phyloP scores from a whole-genome alignment of 2,797 vertebrate genomes.

The Centroberyx gerrardi region DNA sequence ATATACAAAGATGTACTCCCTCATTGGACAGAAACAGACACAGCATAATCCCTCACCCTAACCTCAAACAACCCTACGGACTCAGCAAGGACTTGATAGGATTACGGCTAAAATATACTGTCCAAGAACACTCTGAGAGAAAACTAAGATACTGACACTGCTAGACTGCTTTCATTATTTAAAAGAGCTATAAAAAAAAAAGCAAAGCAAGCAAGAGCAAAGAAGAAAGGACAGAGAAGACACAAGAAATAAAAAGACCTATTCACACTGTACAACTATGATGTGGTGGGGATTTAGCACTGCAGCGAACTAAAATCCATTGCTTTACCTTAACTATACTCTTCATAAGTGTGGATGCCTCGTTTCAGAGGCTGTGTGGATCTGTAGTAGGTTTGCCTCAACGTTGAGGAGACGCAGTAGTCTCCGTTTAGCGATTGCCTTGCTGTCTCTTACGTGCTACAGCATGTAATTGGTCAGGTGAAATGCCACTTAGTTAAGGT shows the following conservation, averaged over 20 bases:
- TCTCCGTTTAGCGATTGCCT: neutral
- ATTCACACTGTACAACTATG: conserved; percentile 2
- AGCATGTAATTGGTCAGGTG: neutral
- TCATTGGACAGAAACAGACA: conserved; percentile 65
- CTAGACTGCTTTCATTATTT: conserved; percentile 43
- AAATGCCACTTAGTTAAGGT: neutral
- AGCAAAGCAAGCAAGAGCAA: conserved; percentile 58
- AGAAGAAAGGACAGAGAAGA: conserved; percentile 49
- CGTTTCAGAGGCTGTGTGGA: neutral
- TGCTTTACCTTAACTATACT: neutral
- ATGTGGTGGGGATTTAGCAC: neutral
- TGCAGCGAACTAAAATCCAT: neutral
- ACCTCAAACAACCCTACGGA: conserved; percentile 46
- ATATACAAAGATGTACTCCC: conserved; percentile 54
- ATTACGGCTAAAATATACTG: conserved; percentile 45
- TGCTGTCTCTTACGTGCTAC: conserved; percentile 2
- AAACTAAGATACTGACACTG: conserved; percentile 45
- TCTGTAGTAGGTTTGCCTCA: neutral
- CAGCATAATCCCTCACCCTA: conserved; percentile 43
- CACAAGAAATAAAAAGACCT: conserved; percentile 40
- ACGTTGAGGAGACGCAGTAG: neutral
- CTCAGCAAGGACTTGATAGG: conserved; percentile 53
- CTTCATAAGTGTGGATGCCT: neutral
- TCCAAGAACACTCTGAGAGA: conserved; percentile 29
- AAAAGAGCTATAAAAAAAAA: conserved; percentile 47